phyloP scores from a whole-genome alignment of 2,797 vertebrate species.

The Borostomias antarcticus region DNA sequence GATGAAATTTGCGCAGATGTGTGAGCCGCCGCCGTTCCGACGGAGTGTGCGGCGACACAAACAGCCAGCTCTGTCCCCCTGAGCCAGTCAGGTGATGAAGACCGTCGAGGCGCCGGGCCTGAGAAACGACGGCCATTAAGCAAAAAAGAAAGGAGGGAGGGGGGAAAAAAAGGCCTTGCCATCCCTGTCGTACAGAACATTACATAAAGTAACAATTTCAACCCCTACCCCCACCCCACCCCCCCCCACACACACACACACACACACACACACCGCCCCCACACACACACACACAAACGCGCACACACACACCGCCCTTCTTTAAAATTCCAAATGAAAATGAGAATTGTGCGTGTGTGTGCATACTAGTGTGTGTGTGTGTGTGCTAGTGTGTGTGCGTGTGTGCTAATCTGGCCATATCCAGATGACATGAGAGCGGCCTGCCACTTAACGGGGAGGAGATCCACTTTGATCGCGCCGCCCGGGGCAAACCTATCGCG shows the following conservation, averaged over 20 bases:
- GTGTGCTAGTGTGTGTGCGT: constrained; percentile 42
- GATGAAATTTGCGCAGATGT: constrained; percentile 80
- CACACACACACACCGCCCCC: constrained; percentile 8
- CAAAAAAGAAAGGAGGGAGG: constrained; percentile 44
- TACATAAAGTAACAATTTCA: constrained; percentile 75
- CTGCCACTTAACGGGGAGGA: constrained; percentile 78
- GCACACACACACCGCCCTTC: too few species aligned
- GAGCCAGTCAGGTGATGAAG: constrained; percentile 80
- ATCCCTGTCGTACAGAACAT: constrained; percentile 50
- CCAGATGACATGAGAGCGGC: constrained; percentile 74
- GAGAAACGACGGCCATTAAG: constrained; percentile 74
- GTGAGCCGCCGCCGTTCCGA: constrained; percentile 66
- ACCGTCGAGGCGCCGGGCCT: constrained; percentile 65
- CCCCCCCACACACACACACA: constrained; percentile 4
- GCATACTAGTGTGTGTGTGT: constrained; percentile 40
- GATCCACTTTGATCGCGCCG: constrained; percentile 81
- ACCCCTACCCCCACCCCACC: constrained; percentile 31
- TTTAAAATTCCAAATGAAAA: constrained; percentile 73
- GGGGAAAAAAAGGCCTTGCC: constrained; percentile 51
- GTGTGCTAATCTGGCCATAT: constrained; percentile 74
- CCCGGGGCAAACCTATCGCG: constrained; percentile 67
- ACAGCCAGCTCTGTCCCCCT: constrained; percentile 75
- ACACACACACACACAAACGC: constrained; percentile 3
- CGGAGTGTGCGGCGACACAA: constrained; percentile 69
- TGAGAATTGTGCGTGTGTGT: constrained; percentile 45